These are phyloP conservation scores for Vidua macroura DNA, from an alignment of 2,113 vertebrate species.

Conservation along the genomic window DNA sequence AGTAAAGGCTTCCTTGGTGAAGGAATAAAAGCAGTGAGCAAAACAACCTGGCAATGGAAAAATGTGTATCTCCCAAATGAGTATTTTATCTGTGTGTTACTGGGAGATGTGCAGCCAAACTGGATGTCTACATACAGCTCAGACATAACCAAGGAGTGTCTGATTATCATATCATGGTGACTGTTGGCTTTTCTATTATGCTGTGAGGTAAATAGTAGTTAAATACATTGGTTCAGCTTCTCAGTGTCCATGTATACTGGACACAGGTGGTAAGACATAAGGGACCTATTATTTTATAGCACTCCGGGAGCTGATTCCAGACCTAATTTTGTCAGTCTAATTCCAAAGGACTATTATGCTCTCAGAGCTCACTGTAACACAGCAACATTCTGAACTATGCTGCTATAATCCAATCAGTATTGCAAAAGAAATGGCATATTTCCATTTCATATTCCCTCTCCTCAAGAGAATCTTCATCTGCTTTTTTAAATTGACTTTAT, in stretches of 20 bases:
- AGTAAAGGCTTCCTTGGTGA: not conserved
- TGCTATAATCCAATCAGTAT: conserved; percentile 24
- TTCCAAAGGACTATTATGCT: conserved; percentile 39
- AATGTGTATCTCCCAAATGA: not conserved
- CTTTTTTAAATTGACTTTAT: conserved; percentile 51
- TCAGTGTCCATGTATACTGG: not conserved
- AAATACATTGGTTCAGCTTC: conserved; percentile 1
- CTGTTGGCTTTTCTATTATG: not conserved
- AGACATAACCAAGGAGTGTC: not conserved
- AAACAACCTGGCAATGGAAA: not conserved
- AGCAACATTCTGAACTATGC: conserved; percentile 11
- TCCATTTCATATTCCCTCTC: conserved; percentile 42
- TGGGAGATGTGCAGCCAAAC: not conserved
- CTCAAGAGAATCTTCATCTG: conserved; percentile 38
- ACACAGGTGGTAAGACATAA: conserved; percentile 23
- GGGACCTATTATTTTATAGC: not conserved
- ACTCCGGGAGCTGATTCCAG: conserved; percentile 16
- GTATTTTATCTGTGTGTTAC: not conserved
- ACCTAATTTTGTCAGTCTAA: conserved; percentile 39
- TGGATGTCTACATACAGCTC: not conserved
- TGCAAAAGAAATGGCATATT: conserved; percentile 34
- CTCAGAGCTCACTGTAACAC: not conserved
- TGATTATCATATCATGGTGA: not conserved
- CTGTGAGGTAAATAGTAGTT: not conserved
- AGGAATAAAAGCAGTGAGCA: not conserved